Evolutionary conservation across 2,797 vertebrate genomes (phyloP).

Genomic region (Pagetopsis macropterus): DNA sequence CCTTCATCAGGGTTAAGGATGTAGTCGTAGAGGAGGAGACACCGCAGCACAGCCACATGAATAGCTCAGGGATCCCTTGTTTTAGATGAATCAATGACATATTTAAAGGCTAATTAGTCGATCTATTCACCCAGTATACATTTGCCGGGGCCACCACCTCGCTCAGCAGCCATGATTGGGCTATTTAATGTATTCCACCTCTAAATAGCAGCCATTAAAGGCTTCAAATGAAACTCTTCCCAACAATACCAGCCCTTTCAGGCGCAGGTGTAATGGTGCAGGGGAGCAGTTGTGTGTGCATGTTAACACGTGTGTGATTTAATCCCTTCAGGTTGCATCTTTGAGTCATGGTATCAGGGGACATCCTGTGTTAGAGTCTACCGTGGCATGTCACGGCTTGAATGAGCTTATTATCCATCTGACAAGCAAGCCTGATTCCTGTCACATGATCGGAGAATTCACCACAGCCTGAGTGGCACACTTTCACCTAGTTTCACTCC

Average conservation of each 20-base stretch:
- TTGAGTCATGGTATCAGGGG: constrained; percentile 20
- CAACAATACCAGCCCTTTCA: constrained; percentile 65
- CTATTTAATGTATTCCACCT: constrained; percentile 74
- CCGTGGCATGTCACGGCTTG: constrained; percentile 37
- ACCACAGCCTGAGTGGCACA: constrained; percentile 1
- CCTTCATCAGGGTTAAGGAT: constrained; percentile 82
- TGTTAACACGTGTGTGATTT: constrained; percentile 9
- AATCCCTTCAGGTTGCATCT: constrained; percentile 16
- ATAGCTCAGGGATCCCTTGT: constrained; percentile 65
- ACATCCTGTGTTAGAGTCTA: constrained; percentile 40
- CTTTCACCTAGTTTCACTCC: constrained; percentile 14
- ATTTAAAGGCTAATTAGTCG: constrained; percentile 84
- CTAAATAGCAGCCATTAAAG: constrained; percentile 76
- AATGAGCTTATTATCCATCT: constrained; percentile 42
- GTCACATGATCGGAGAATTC: constrained; percentile 39
- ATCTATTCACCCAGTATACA: constrained; percentile 69
- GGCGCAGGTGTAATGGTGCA: constrained; percentile 63
- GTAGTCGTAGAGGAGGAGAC: constrained; percentile 65
- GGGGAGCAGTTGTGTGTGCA: constrained; percentile 17
- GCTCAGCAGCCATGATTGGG: constrained; percentile 68
- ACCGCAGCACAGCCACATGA: constrained; percentile 50
- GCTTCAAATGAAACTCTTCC: constrained; percentile 65
- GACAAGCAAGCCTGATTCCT: constrained; percentile 34
- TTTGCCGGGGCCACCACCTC: constrained; percentile 68
- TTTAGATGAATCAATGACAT: constrained; percentile 79